phyloP scores from a whole-genome alignment of 2,888 invertebrate species.

The Spilosoma lubricipeda region DNA sequence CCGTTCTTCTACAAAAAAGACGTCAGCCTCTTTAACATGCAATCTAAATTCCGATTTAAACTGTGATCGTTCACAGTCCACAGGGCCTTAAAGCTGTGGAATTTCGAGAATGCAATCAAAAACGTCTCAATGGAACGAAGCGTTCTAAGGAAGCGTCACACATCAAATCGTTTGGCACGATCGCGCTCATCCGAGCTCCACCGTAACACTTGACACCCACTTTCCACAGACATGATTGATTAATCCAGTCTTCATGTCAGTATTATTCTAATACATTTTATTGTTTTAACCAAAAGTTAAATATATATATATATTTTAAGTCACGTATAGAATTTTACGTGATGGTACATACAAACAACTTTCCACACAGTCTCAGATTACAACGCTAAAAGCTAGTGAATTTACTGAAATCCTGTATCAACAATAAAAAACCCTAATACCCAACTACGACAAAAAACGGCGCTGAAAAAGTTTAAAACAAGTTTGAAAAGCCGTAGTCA shows the following conservation, averaged over 20 bases:
- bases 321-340: background rate
- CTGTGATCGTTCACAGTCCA: constrained; percentile 54
- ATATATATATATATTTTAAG: background rate
- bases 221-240: constrained; percentile 49
- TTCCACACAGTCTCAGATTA: background rate
- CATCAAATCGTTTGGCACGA: constrained; percentile 56
- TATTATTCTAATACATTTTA: constrained; percentile 25
- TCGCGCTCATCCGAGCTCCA: constrained; percentile 18
- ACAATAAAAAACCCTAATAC: too few relatives aligned
- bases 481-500: too few relatives aligned
- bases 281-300: constrained; percentile 13
- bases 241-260: constrained; percentile 27
- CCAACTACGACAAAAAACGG: too few relatives aligned
- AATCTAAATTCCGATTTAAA: constrained; percentile 59
- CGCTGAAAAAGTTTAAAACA: too few relatives aligned
- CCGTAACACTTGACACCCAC: constrained; percentile 32
- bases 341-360: background rate
- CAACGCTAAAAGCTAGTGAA: background rate
- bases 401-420: background rate
- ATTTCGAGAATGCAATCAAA: constrained; percentile 62
- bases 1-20: constrained; percentile 47
- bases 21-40: constrained; percentile 52
- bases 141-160: constrained; percentile 53
- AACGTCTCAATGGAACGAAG: constrained; percentile 53
- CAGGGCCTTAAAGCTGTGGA: constrained; percentile 50